Percentiles rank a stretch among this genome's conserved stretches.
Conservation (phyloP, 2,113 vertebrate genomes). For the Psettodes erumei region DNA sequence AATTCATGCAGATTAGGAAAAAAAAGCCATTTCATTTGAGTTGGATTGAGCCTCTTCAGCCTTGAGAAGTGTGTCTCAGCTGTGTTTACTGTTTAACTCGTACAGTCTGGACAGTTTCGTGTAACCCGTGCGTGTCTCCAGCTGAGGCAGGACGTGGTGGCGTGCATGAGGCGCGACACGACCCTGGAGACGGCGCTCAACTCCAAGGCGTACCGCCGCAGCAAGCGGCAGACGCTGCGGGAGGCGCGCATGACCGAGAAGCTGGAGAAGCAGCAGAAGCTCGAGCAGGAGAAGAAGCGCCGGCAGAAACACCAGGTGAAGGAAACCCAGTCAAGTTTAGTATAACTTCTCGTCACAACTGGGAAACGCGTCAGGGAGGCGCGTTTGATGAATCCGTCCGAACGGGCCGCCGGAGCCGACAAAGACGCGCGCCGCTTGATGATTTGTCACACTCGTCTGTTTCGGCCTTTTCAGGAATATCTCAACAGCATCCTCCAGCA, state of each 20-base stretch:
- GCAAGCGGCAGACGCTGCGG: constrained; percentile 95
- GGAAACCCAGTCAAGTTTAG: no score
- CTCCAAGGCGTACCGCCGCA: constrained; percentile 97
- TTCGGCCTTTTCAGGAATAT: constrained; percentile 87
- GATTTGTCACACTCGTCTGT: no score
- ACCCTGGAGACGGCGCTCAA: constrained; percentile 97
- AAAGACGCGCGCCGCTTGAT: no score
- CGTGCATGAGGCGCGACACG: constrained; percentile 96
- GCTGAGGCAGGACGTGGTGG: constrained; percentile 97
- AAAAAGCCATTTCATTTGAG: background rate
- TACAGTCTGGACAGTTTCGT: background rate
- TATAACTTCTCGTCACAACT: no score
- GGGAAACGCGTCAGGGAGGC: no score
- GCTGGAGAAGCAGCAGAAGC: constrained; percentile 99
- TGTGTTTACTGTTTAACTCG: background rate
- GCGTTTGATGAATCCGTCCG: background rate
- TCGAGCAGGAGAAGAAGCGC: constrained; percentile 97
- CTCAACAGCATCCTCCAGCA: constrained; percentile 98
- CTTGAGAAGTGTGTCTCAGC: background rate
- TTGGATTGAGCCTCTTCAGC: background rate
- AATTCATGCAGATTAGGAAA: background rate
- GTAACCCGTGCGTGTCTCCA: constrained; percentile 55
- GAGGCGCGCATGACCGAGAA: constrained; percentile 99
- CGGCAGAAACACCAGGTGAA: constrained; percentile 98
- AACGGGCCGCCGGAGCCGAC: no score